phyloP scores from a whole-genome alignment of 2,113 vertebrate genomes.

The Piaya cayana region DNA sequence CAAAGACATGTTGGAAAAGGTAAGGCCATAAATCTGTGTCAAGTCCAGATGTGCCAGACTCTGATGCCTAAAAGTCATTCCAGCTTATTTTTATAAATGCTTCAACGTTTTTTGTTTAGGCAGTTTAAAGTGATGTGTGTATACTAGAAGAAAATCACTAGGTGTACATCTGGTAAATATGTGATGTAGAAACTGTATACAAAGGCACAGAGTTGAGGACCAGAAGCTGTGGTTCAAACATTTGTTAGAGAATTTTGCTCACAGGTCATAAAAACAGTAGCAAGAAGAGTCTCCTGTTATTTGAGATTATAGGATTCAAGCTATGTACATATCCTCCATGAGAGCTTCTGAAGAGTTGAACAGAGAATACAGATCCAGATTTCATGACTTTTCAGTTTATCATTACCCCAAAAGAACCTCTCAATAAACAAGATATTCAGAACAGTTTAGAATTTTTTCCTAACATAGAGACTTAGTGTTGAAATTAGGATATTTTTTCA shows the following conservation, averaged over 20 bases:
- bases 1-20: background rate
- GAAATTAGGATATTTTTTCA: background rate
- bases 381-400: background rate
- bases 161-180: background rate
- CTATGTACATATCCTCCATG: rapidly evolving
- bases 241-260: background rate
- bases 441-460: background rate
- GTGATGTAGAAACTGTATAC: background rate
- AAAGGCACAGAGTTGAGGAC: background rate
- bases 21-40: background rate
- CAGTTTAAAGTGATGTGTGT: background rate
- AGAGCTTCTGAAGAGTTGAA: background rate
- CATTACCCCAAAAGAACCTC: background rate
- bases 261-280: background rate
- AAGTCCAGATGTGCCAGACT: background rate
- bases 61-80: background rate
- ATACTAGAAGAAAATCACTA: background rate
- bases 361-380: background rate
- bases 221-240: background rate
- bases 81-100: background rate
- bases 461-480: background rate
- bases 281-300: background rate
- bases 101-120: background rate
- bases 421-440: background rate
- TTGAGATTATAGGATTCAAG: background rate